Evolutionary conservation across 53 echinoderm and acorn worm species (phyloP), one percentile per base, ranked within the genome.

Genomic region (Patiria pectinifera): DNA sequence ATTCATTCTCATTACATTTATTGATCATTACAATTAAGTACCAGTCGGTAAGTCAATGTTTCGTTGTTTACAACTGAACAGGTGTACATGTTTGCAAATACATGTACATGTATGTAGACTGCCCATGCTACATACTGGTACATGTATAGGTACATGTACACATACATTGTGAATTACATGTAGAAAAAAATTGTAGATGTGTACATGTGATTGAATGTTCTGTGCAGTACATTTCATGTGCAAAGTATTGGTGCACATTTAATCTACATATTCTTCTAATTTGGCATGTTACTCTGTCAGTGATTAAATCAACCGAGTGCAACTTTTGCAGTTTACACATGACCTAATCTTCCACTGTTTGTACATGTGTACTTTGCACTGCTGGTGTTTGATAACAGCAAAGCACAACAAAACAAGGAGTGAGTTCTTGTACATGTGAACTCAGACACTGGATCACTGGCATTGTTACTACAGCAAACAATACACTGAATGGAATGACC

Each of bases 321-420:
- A 70, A 69, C 71, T 46, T 25, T 1, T 46, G 46, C 48, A 85
- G 66, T 69, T 25, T 85, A 46, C 85, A 62, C 66, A 10, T 45
- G 11, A 45, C 9, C 5, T 15, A 6, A 83, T 21, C 4, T 60
- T 46, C 61, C 24, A 6, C 61, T 25, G 44, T 62, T 61, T 58
- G 82, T 82, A 82, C 82, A 82, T 82, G 82, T 82, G 49, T 3
- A 74, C 74, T 22, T 69, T 69, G 69, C 10, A 69, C 69, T 69
- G 69, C 69, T 69, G 69, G 69, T 21, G 21, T 69, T 69, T 69
- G 15, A 69, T 69, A 15, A 69, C 8, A 11, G 16, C 13, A 69
- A 15, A 69, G 1, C 74, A 74, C 74, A 74, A 74, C 74, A 74
- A 74, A 74, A 23, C 74, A 4, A 74, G 6, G 8, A 23, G 24